Conservation (phyloP, 1,140 invertebrate genomes). For the Lucilia sericata region DNA sequence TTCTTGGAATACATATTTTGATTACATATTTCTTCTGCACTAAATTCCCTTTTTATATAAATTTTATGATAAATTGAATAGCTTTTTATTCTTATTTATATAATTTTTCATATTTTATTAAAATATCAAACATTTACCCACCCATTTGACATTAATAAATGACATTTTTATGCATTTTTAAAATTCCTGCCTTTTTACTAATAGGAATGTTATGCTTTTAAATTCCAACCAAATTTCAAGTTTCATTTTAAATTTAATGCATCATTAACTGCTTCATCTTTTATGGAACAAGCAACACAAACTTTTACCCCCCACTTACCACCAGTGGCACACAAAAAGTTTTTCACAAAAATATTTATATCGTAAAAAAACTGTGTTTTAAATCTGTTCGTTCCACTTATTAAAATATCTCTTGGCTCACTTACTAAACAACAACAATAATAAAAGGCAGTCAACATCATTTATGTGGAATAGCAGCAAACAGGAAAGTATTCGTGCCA, state of each 20-base stretch:
- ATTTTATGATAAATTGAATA: too few relatives aligned
- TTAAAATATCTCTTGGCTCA: slow-evolving; percentile 1
- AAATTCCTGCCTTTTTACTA: background rate
- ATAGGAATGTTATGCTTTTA: background rate
- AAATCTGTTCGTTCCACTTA: slow-evolving; percentile 1
- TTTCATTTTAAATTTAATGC: background rate
- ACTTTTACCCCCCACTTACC: background rate
- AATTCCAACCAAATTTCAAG: background rate
- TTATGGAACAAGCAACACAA: background rate
- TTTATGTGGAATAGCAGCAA: background rate
- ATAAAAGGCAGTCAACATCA: background rate
- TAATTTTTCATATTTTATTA: too few relatives aligned
- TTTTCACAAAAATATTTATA: too few relatives aligned
- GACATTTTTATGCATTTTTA: background rate
- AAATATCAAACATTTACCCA: background rate
- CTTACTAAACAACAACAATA: slow-evolving; percentile 1
- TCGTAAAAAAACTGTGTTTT: background rate
- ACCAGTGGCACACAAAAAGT: background rate
- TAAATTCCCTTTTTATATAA: too few relatives aligned
- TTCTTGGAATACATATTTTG: too few relatives aligned
- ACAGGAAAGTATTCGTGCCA: background rate
- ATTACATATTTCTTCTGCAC: too few relatives aligned
- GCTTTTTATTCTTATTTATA: too few relatives aligned
- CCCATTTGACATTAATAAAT: background rate
- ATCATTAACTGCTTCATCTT: background rate